These are phyloP conservation scores for Agrochola circellaris DNA, from an alignment of 2,888 invertebrate genomes.

Conservation along the genomic window DNA sequence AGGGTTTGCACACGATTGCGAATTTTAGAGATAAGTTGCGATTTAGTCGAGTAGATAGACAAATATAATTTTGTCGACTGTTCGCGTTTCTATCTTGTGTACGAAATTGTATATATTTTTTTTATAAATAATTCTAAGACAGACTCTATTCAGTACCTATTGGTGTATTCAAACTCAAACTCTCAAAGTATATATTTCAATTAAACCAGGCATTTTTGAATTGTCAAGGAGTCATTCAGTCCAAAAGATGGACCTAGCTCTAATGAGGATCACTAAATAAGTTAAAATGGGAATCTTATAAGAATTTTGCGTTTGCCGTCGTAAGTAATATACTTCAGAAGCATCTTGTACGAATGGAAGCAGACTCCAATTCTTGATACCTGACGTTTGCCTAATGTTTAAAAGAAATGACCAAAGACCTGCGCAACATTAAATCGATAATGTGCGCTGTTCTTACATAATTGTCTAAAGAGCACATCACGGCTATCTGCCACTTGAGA, in stretches of 20 bases:
- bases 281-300: background rate
- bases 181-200: background rate
- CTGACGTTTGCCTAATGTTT: background rate
- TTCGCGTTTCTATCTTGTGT: background rate
- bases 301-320: no score
- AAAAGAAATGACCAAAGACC: background rate
- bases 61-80: background rate
- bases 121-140: background rate
- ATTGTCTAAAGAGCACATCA: slow-evolving; percentile 65
- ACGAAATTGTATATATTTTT: background rate
- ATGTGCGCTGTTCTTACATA: slow-evolving; percentile 51
- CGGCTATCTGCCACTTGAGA: slow-evolving; percentile 64
- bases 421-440: slow-evolving; percentile 42
- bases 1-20: slow-evolving; percentile 27
- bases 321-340: background rate
- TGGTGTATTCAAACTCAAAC: background rate
- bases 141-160: background rate
- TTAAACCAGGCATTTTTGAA: background rate
- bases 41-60: background rate
- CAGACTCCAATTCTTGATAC: background rate
- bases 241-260: background rate
- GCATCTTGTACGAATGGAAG: background rate
- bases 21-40: background rate
- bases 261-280: background rate
- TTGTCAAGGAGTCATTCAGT: background rate